Percentiles rank a stretch among this genome's conserved stretches.
These are phyloP conservation scores for Phortica okadai DNA, from an alignment of 2,888 invertebrate species.

Conservation along the genomic window DNA sequence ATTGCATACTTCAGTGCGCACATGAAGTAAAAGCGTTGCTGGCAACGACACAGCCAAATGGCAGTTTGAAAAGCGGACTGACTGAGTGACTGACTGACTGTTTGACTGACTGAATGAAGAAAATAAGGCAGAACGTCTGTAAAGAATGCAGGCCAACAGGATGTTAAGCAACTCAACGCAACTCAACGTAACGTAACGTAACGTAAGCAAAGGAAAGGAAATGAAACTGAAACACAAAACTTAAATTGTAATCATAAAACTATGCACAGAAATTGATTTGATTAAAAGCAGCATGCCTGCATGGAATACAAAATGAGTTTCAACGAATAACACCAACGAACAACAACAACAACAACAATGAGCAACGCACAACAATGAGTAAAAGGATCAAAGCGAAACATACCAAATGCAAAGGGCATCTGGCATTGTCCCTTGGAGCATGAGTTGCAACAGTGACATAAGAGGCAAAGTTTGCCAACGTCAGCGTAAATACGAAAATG, in stretches of 20 bases:
- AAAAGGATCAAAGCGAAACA: background rate
- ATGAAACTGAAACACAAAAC: slow-evolving; percentile 57
- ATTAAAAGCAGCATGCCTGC: slow-evolving; percentile 61
- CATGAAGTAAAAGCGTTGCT: slow-evolving; percentile 43
- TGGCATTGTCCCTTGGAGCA: no score
- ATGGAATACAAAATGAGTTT: slow-evolving; percentile 63
- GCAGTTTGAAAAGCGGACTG: background rate
- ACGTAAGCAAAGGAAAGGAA: slow-evolving; percentile 29
- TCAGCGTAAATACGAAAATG: slow-evolving; percentile 22
- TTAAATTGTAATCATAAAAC: slow-evolving; percentile 69
- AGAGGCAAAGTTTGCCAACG: background rate
- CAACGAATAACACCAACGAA: background rate
- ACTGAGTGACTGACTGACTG: background rate
- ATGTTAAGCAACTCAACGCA: background rate
- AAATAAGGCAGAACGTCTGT: background rate
- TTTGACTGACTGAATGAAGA: background rate
- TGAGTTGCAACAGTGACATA: background rate
- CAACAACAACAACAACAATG: slow-evolving; percentile 11
- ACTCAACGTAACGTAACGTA: background rate
- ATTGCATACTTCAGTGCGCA: slow-evolving; percentile 67
- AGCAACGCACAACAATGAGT: background rate
- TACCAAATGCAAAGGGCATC: background rate
- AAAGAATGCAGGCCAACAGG: slow-evolving; percentile 10
- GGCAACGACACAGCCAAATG: background rate
- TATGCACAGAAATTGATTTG: slow-evolving; percentile 68